Percentiles rank a stretch among this genome's conserved stretches.
phyloP scores from a whole-genome alignment of 2,113 vertebrate species.

The Oryzias woworae region DNA sequence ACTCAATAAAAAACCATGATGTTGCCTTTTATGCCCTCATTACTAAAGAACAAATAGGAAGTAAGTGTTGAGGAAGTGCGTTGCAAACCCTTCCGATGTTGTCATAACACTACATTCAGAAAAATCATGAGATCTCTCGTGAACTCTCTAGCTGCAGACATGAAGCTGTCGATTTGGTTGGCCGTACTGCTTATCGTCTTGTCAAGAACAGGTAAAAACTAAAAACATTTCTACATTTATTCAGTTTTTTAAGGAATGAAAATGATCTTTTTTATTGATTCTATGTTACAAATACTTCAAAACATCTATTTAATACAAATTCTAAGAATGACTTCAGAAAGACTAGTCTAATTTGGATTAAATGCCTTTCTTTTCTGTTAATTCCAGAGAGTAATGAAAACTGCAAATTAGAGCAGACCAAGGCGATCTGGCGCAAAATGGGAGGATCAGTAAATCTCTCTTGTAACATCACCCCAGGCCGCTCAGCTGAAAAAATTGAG shows the following conservation, averaged over 20 bases:
- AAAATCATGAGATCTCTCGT: conserved; percentile 51
- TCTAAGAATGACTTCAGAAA: neutral
- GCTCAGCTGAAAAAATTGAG: accelerated
- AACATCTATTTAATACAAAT: no score
- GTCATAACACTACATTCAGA: conserved; percentile 13
- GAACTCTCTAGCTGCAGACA: conserved; percentile 35
- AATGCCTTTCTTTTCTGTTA: neutral
- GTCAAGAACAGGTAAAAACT: conserved; percentile 43
- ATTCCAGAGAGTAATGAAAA: conserved; percentile 15
- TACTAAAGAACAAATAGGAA: conserved; percentile 36
- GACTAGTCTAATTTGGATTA: neutral
- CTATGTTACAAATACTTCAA: neutral
- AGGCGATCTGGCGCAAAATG: neutral
- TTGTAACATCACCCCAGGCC: conserved; percentile 12
- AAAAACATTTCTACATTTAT: neutral
- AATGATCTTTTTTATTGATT: neutral
- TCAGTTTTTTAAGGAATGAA: neutral
- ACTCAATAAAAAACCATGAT: neutral
- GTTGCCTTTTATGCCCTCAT: neutral
- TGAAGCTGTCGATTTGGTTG: conserved; percentile 44
- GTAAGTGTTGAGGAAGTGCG: conserved; percentile 45
- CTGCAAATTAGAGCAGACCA: conserved; percentile 23
- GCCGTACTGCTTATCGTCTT: conserved; percentile 38
- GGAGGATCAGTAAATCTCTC: conserved; percentile 26
- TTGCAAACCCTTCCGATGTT: conserved; percentile 35